Conservation (phyloP, 2,888 invertebrate genomes). For the Sphecodes monilicornis region DNA sequence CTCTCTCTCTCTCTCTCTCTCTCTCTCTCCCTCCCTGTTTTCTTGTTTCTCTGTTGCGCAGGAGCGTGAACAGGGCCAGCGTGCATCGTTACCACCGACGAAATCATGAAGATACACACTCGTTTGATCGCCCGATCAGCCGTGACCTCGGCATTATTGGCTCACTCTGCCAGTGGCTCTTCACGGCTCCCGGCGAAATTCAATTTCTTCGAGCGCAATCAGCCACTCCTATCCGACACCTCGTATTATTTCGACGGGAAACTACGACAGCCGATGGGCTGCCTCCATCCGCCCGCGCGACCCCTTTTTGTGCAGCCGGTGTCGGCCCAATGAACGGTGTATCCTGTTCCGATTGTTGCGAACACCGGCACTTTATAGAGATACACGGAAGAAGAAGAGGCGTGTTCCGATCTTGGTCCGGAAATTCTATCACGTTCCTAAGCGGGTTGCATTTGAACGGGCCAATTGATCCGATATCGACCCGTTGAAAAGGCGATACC, state of each 20-base stretch:
- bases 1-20: not conserved
- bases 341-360: conserved; percentile 50
- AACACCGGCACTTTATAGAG: not conserved
- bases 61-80: not conserved
- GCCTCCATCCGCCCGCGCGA: not conserved
- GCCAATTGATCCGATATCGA: not conserved
- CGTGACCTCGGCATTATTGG: conserved; percentile 43
- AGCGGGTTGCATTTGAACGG: conserved; percentile 19
- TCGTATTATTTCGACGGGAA: conserved; percentile 61
- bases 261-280: conserved; percentile 16
- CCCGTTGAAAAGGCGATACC: not conserved
- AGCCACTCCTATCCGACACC: conserved; percentile 55
- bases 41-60: not conserved
- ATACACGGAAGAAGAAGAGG: not conserved
- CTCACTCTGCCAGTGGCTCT: conserved; percentile 29
- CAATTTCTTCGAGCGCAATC: conserved; percentile 70
- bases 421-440: conserved; percentile 40
- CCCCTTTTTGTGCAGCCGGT: conserved; percentile 20
- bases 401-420: conserved; percentile 18
- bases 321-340: conserved; percentile 31
- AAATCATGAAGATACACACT: conserved; percentile 55
- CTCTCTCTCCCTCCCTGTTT: not conserved
- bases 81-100: conserved; percentile 19
- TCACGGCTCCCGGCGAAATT: conserved; percentile 59
- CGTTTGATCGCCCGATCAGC: conserved; percentile 50